phyloP scores from a whole-genome alignment of 2,888 invertebrate genomes.

The Isoperla grammatica region DNA sequence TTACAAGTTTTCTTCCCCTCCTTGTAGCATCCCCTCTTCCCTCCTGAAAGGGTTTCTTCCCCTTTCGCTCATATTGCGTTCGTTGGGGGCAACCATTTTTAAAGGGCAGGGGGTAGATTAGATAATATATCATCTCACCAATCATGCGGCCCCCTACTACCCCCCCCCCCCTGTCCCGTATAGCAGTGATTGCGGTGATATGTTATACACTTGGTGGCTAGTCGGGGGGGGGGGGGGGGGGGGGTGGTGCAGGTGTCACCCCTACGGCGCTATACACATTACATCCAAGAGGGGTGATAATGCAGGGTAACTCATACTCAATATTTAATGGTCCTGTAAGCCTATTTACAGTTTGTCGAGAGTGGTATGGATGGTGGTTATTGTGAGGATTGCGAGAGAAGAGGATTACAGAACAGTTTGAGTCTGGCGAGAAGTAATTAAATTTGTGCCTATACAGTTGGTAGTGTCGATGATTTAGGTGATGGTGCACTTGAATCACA shows the following conservation, averaged over 20 bases:
- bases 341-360: slow-evolving; percentile 13
- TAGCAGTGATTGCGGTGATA: slow-evolving; percentile 17
- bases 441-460: too few species aligned
- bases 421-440: too few species aligned
- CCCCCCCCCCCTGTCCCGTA: not conserved
- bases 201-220: slow-evolving; percentile 17
- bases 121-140: slow-evolving; percentile 18
- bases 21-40: not conserved
- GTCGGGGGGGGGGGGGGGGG: not conserved
- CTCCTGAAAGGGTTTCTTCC: slow-evolving; percentile 13
- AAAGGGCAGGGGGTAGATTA: slow-evolving; percentile 16
- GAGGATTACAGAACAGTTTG: not conserved
- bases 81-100: slow-evolving; percentile 5
- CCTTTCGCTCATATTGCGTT: slow-evolving; percentile 1
- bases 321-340: slow-evolving; percentile 24
- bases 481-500: too few species aligned
- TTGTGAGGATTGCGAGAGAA: slow-evolving; percentile 1
- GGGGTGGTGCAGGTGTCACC: slow-evolving; percentile 21
- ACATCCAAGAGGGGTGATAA: slow-evolving; percentile 19
- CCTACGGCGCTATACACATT: slow-evolving; percentile 16
- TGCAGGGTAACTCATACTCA: slow-evolving; percentile 22
- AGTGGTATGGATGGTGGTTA: slow-evolving; percentile 3
- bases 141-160: slow-evolving; percentile 9
- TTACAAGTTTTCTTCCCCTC: slow-evolving; percentile 1
- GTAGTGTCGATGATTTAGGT: too few species aligned